Evolutionary conservation across 2,797 vertebrate genomes (phyloP).

Genomic region (Periophthalmus magnuspinnatus): DNA sequence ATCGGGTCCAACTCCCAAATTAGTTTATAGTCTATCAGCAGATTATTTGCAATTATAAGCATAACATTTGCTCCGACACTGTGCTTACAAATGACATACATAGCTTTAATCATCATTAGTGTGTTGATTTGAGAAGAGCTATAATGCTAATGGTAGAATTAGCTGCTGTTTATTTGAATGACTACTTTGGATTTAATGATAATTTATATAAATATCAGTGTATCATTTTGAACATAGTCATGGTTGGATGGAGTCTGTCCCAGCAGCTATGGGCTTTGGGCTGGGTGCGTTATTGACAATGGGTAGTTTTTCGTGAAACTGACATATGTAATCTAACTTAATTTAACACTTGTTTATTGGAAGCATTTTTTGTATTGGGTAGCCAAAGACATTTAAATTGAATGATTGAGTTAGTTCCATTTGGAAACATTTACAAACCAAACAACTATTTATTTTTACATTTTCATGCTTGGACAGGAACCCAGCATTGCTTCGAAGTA

Average conservation of each 20-base stretch:
- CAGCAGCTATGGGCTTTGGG: background rate
- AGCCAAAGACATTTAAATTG: background rate
- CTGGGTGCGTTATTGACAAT: background rate
- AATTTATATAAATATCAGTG: constrained; percentile 11
- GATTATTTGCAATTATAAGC: constrained; percentile 45
- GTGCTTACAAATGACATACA: constrained; percentile 2
- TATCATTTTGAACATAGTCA: background rate
- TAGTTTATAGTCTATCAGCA: constrained; percentile 35
- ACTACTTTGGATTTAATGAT: constrained; percentile 26
- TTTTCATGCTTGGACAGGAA: background rate
- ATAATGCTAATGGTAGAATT: constrained; percentile 5
- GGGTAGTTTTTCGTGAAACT: background rate
- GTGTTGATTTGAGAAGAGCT: constrained; percentile 15
- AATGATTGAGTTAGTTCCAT: background rate
- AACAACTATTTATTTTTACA: background rate
- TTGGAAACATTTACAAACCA: background rate
- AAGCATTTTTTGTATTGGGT: background rate
- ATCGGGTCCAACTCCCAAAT: constrained; percentile 30
- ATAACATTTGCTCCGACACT: constrained; percentile 5
- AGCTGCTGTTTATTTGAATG: constrained; percentile 5
- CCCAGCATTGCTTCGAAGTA: background rate
- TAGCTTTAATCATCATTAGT: constrained; percentile 13
- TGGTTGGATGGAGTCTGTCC: background rate
- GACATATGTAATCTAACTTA: background rate
- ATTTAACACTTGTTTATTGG: background rate